A percentile compares a stretch with the other conserved stretches of the same genome.
Conservation (phyloP, 2,113 vertebrate genomes). For the Callocephalon fimbriatum region DNA sequence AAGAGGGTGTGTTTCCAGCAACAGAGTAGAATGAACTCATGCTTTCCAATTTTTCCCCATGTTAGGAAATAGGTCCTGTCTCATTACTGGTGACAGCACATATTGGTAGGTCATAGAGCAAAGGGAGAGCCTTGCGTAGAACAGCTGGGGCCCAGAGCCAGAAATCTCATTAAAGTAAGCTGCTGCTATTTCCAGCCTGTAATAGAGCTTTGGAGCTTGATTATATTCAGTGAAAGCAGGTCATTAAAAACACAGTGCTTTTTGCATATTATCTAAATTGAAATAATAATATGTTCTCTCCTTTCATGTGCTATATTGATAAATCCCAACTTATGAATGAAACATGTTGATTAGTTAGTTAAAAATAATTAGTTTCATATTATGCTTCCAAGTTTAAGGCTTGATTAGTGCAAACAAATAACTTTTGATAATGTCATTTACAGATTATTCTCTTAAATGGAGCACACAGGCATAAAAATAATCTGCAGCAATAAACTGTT, state of each 20-base stretch:
- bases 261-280: conserved; percentile 81
- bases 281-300: conserved; percentile 80
- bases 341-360: conserved; percentile 82
- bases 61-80: conserved; percentile 76
- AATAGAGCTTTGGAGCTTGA: conserved; percentile 85
- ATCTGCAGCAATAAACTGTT: conserved; percentile 46
- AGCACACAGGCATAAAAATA: conserved; percentile 62
- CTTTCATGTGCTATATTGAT: conserved; percentile 78
- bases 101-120: conserved; percentile 80
- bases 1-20: conserved; percentile 55
- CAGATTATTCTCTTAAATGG: conserved; percentile 67
- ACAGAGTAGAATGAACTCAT: conserved; percentile 64
- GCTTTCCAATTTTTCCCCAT: conserved; percentile 68
- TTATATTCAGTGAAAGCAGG: conserved; percentile 84
- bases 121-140: conserved; percentile 73
- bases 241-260: conserved; percentile 78
- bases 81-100: conserved; percentile 76
- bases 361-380: conserved; percentile 79
- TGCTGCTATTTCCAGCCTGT: conserved; percentile 87
- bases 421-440: conserved; percentile 68
- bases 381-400: conserved; percentile 72
- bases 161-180: conserved; percentile 92
- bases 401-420: conserved; percentile 76
- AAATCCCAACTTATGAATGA: conserved; percentile 82
- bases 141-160: conserved; percentile 83